A percentile compares a stretch with the other conserved stretches of the same genome.
Evolutionary conservation across 1,140 invertebrate genomes (phyloP).

Genomic region (Dryas iulia): DNA sequence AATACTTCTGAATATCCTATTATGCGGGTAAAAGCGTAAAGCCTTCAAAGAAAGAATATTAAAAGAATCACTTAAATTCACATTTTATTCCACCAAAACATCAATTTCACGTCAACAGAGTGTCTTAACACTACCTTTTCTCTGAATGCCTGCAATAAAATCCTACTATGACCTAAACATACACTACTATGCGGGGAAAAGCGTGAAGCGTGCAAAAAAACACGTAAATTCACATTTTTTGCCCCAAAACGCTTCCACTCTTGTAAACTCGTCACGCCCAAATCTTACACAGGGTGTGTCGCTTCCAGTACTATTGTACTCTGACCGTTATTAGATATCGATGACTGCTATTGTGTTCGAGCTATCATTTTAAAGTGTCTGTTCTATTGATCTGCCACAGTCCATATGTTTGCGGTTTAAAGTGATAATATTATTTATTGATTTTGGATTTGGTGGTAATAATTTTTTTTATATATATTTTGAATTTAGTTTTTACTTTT

Average conservation of each 20-base stretch:
- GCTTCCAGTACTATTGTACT: conserved; percentile 22
- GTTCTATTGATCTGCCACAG: not conserved
- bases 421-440: conserved; percentile 1
- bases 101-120: too few species aligned
- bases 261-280: not conserved
- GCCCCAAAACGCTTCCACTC: not conserved
- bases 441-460: not conserved
- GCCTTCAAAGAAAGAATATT: too few species aligned
- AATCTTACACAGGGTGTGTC: conserved; percentile 31
- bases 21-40: too few species aligned
- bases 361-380: conserved; percentile 28
- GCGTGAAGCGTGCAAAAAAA: too few species aligned
- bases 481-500: not conserved
- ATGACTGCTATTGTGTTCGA: conserved; percentile 34
- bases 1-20: too few species aligned
- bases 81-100: too few species aligned
- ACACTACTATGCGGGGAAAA: too few species aligned
- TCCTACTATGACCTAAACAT: too few species aligned
- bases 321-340: conserved; percentile 43
- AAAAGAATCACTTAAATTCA: too few species aligned
- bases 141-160: too few species aligned
- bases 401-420: not conserved
- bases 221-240: too few species aligned
- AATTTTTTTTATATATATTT: not conserved
- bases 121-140: too few species aligned